Conservation (phyloP, 2,888 invertebrate genomes). For the Pediacus dermestoides region DNA sequence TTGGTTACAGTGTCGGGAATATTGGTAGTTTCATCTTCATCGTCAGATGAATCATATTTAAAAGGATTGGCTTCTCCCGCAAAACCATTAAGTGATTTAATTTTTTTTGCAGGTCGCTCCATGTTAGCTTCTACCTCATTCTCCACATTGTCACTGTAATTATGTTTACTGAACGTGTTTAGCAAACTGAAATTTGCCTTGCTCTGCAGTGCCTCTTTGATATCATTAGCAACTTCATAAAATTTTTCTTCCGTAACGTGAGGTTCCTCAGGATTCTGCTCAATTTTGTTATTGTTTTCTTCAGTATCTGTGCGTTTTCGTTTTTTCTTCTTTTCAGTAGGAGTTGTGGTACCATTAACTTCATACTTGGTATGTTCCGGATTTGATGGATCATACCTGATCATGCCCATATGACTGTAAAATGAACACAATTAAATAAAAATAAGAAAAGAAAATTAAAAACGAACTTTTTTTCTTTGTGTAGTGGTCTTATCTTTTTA, state of each 20-base stretch:
- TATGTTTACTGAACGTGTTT: conserved; percentile 58
- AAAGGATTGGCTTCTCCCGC: conserved; percentile 58
- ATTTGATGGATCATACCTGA: conserved; percentile 64
- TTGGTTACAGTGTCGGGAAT: conserved; percentile 20
- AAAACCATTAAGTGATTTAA: conserved; percentile 19
- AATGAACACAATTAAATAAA: no score
- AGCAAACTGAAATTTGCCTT: conserved; percentile 64
- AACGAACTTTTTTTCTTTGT: no score
- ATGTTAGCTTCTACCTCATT: not conserved
- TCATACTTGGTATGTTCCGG: conserved; percentile 63
- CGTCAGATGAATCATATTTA: conserved; percentile 71
- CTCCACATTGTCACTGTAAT: no score
- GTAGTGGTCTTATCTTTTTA: conserved; percentile 36
- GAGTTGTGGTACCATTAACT: conserved; percentile 40
- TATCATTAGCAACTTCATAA: conserved; percentile 65
- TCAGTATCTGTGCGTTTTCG: conserved; percentile 39
- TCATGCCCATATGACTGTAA: conserved; percentile 58
- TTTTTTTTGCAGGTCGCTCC: conserved; percentile 11
- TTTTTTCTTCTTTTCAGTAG: conserved; percentile 39
- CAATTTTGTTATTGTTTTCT: conserved; percentile 37
- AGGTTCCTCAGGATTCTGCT: conserved; percentile 35
- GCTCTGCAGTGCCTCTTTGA: conserved; percentile 63
- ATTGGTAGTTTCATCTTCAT: conserved; percentile 51
- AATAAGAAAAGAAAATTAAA: no score
- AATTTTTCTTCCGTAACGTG: conserved; percentile 68